These are phyloP conservation scores for Eucidaris tribuloides DNA, from an alignment of 35 echinoderm and acorn worm genomes.

Conservation along the genomic window DNA sequence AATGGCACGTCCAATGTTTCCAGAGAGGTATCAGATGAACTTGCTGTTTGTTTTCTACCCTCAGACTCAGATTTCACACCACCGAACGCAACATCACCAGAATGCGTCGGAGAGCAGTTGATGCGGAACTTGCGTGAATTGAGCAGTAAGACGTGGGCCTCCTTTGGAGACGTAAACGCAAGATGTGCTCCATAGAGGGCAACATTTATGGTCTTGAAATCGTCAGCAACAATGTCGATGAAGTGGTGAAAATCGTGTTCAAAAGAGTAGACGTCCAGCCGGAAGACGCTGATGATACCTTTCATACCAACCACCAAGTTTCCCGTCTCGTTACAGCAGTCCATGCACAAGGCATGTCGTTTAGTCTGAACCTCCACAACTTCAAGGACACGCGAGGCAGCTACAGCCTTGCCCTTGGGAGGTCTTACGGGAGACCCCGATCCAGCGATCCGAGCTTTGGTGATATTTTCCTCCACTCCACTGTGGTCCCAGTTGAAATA, in stretches of 20 bases:
- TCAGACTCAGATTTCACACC: neutral
- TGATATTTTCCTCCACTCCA: neutral
- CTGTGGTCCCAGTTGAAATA: constrained; percentile 20
- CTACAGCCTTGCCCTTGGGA: neutral
- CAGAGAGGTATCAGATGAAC: neutral
- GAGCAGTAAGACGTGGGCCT: constrained; percentile 4
- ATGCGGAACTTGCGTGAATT: neutral
- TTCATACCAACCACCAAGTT: constrained; percentile 9
- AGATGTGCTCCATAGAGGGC: neutral
- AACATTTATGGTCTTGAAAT: neutral
- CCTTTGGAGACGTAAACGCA: neutral
- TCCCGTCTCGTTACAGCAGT: neutral
- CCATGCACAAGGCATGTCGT: neutral
- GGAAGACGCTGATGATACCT: constrained; percentile 8
- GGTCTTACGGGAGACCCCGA: neutral
- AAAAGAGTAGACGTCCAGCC: neutral
- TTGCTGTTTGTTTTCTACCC: neutral
- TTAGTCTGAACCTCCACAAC: neutral
- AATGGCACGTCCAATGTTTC: neutral
- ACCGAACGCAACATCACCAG: neutral
- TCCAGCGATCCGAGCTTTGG: neutral
- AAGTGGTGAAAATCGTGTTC: neutral
- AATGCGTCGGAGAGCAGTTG: neutral
- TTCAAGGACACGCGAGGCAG: neutral
- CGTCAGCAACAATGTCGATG: neutral